Evolutionary conservation across 2,113 vertebrate genomes (phyloP), one percentile per base, ranked within the genome.

Genomic region (Daubentonia madagascariensis): DNA sequence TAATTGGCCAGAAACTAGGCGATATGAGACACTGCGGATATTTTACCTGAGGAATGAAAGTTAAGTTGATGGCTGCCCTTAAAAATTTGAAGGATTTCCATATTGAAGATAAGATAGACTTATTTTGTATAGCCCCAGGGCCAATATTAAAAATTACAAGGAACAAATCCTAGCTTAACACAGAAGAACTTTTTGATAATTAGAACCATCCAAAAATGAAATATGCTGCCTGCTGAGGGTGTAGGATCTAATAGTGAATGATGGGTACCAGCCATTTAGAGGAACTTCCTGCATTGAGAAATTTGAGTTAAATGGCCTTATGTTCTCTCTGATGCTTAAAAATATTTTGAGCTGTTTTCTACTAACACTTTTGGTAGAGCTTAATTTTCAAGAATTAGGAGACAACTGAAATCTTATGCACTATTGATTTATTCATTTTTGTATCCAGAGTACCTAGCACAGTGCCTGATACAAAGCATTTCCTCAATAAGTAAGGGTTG

Each of bases 21-120:
- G 30, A 73, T 48, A 83, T 59, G 92, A 96, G 40, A 86, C 9
- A 43, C 28, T 7, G n/a, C 13, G 88, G 40, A 65, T 86, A 92
- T 89, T 94, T 83, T 89, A 87, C 61, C 83, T 89, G 52, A 52
- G 89, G 43, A 87, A 89, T 85, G 2, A 93, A 91, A 92, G 89
- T 79, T 45, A 84, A 91, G 28, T 85, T 94, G 28, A 67, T 89
- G 48, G 28, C 43, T 84, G 25, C 10, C 57, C 13, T 75, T 94
- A 93, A 93, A 59, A 79, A 90, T 86, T 59, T 91, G 87, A 94
- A 94, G 63, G 65, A 73, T n/a, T 89, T 96, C 45, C 8, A 48
- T 85, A 13, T 73, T 88, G 25, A 91, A 94, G 40, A 78, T 90
- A 94, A 86, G 92, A 67, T 72, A 96, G 32, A 67, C 13, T 81